Base-by-base conservation (phyloP, 53 echinoderm and acorn worm genomes). In the Temnopleurus reevesii region DNA sequence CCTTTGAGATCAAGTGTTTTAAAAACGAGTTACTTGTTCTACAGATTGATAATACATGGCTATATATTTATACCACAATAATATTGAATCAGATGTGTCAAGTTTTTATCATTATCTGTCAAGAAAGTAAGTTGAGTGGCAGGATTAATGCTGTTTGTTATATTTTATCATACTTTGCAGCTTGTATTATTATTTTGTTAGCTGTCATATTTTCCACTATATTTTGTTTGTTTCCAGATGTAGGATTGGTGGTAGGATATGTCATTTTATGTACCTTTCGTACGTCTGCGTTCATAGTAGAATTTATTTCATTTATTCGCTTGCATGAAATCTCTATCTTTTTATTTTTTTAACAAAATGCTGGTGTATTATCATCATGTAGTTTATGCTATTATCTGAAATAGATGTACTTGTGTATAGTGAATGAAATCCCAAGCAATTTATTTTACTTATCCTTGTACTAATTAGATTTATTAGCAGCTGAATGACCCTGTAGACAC, bases 321-420 rank as follows among this genome's bases (percentile, higher is more conserved):
- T 66, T 66, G 88, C 71, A 66, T 87, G 65, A 53, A 45, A 66
- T 31, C 17, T 86, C 63, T 71, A 21, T 71, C 43, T 43, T 18
- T 59, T 38, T 47, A 47, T 46, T 27, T 49, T 27, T 86, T 47
- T 46, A 45, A 5, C 46, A 23, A 64, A 77, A 61, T 29, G 66
- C 54, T 85, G 86, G 88, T 87, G 49, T 87, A 66, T 87, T 60
- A 66, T 53, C 45, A 66, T 29, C 31, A 43, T 49, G 36, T 71
- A 66, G 65, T 49, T 47, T 30, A 13, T 86, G 35, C 65, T 87
- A 51, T 49, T 71, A 87, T 87, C 88, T 87, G 88, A 87, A 87
- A 87, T 87, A 87, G 71, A 28, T 87, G 65, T 87, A 87, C 88
- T 87, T 87, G 71, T 87, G 76, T 87, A 66, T 87, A 87, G 85